Evolutionary conservation across 64 coral and sea anemone genomes (phyloP).

Genomic region (Platygyra sinensis): DNA sequence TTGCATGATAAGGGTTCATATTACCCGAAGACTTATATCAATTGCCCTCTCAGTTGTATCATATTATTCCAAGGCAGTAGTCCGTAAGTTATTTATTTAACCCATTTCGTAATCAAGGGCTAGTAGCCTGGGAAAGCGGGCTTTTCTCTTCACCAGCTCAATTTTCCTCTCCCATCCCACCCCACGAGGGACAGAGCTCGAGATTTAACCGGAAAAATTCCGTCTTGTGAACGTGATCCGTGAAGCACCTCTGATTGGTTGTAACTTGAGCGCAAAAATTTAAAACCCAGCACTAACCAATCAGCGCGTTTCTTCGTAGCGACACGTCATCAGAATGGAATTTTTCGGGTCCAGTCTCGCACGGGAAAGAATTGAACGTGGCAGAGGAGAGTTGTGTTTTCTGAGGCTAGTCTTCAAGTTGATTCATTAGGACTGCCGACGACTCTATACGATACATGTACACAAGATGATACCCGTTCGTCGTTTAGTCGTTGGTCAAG

Average conservation of each 20-base stretch:
- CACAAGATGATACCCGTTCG: constrained; percentile 21
- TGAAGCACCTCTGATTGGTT: no score
- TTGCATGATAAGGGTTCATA: background rate
- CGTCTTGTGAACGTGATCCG: no score
- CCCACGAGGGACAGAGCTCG: background rate
- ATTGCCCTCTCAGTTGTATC: background rate
- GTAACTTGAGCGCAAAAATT: no score
- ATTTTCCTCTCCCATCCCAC: no score
- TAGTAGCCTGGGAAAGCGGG: background rate
- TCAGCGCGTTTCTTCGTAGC: no score
- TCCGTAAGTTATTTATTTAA: constrained; percentile 50
- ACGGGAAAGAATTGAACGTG: background rate
- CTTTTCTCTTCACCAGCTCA: background rate
- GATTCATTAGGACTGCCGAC: constrained; percentile 32
- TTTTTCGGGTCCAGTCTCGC: background rate
- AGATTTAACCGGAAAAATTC: background rate
- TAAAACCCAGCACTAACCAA: no score
- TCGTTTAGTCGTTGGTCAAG: constrained; percentile 36
- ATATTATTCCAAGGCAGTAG: constrained; percentile 24
- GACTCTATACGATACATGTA: background rate
- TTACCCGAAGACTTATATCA: background rate
- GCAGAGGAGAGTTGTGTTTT: background rate
- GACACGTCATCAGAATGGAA: no score
- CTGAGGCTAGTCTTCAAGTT: background rate
- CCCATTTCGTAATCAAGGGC: background rate